These are phyloP conservation scores for Agrenia bidenticulata DNA, from an alignment of 2,888 invertebrate genomes.

Conservation along the genomic window DNA sequence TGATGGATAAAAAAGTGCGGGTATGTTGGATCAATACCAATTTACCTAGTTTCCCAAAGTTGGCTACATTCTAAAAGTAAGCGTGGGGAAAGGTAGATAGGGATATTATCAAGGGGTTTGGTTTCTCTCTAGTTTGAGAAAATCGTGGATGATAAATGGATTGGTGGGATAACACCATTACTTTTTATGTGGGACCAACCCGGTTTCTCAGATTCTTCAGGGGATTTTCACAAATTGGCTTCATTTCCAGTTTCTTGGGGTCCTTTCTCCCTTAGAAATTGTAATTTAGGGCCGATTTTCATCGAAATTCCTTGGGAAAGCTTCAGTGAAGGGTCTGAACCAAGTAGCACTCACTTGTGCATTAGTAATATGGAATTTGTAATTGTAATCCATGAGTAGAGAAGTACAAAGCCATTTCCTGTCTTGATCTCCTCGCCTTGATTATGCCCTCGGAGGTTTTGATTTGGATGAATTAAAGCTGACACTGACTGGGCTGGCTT, in stretches of 20 bases:
- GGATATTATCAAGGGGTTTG: too few relatives aligned
- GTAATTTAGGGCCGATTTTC: constrained; percentile 4
- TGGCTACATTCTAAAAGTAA: not conserved
- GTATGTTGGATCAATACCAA: constrained; percentile 15
- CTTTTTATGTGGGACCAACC: constrained; percentile 11
- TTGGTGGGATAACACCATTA: constrained; percentile 20
- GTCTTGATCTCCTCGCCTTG: too few relatives aligned
- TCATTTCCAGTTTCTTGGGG: constrained; percentile 12
- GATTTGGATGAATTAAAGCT: too few relatives aligned
- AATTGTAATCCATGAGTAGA: too few relatives aligned
- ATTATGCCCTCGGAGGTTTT: too few relatives aligned
- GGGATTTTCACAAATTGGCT: constrained; percentile 12
- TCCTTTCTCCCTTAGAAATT: not conserved
- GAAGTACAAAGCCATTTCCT: too few relatives aligned
- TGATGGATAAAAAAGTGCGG: not conserved
- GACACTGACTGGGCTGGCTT: too few relatives aligned
- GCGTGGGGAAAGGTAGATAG: constrained; percentile 5
- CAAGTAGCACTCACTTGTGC: too few relatives aligned
- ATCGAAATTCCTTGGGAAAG: too few relatives aligned
- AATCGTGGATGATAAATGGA: constrained; percentile 17
- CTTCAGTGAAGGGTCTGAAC: too few relatives aligned
- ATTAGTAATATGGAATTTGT: too few relatives aligned
- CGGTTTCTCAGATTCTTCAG: constrained; percentile 2
- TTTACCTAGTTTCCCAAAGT: constrained; percentile 6
- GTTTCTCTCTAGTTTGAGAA: not conserved